phyloP scores from a whole-genome alignment of 2,113 vertebrate species.

The Pelvicachromis taeniatus region DNA sequence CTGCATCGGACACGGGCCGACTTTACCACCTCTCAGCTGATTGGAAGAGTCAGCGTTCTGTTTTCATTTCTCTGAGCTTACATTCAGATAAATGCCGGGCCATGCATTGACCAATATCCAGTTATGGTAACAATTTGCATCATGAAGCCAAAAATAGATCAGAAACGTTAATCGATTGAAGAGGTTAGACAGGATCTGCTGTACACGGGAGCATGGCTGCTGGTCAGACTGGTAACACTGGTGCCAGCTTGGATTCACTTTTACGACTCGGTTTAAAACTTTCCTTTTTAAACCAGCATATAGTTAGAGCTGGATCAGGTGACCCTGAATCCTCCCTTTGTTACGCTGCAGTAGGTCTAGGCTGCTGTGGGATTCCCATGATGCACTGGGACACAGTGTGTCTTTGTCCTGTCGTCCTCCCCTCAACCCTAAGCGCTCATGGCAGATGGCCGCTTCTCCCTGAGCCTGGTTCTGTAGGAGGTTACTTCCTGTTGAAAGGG shows the following conservation, averaged over 20 bases:
- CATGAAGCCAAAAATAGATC: not conserved
- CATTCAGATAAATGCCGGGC: not conserved
- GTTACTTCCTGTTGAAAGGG: not conserved
- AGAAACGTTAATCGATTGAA: not conserved
- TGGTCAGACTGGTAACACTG: not conserved
- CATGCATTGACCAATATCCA: not conserved
- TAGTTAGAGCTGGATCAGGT: not conserved
- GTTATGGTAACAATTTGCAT: not conserved
- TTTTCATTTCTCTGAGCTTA: accelerated
- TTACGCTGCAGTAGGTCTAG: not conserved
- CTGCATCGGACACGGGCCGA: not conserved
- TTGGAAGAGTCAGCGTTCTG: not conserved
- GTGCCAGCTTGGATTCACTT: not conserved
- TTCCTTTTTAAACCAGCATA: not conserved
- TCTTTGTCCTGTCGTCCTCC: not conserved
- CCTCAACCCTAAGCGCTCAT: not conserved
- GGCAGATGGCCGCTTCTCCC: not conserved
- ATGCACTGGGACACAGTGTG: not conserved
- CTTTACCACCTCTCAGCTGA: not conserved
- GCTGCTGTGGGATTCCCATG: not conserved
- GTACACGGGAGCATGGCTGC: not conserved
- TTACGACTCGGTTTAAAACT: not conserved
- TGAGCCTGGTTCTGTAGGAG: not conserved
- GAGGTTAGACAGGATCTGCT: not conserved
- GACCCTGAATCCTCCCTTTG: not conserved